These are phyloP conservation scores for Abrostola triplasia DNA, from an alignment of 2,888 invertebrate species.

Conservation along the genomic window DNA sequence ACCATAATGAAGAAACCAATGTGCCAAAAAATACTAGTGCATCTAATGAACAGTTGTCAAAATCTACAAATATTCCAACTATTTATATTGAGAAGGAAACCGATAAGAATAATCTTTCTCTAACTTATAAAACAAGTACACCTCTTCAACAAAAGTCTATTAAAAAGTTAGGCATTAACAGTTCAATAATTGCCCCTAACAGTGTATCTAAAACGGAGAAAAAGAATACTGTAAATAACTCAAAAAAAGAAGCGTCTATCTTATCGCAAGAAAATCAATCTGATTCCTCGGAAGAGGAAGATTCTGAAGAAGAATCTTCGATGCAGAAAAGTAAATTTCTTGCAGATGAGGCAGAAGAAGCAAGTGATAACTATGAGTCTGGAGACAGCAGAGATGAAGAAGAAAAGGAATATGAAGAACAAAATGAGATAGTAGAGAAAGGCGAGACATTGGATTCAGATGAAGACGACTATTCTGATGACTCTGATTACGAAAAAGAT, in stretches of 20 bases:
- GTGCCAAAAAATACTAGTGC: conserved; percentile 54
- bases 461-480: conserved; percentile 76
- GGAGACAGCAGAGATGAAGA: conserved; percentile 85
- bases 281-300: conserved; percentile 42
- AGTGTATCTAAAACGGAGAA: conserved; percentile 49
- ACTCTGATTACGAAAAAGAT: conserved; percentile 84
- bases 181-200: conserved; percentile 68
- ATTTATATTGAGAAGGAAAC: conserved; percentile 56
- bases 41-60: conserved; percentile 61
- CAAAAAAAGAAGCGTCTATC: conserved; percentile 37
- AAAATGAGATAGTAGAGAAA: conserved; percentile 83
- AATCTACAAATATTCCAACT: conserved; percentile 63
- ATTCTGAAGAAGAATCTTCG: conserved; percentile 48
- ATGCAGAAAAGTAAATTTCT: conserved; percentile 63
- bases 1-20: conserved; percentile 59
- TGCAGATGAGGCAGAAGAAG: conserved; percentile 79
- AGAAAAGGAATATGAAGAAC: conserved; percentile 80
- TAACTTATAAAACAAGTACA: conserved; percentile 77
- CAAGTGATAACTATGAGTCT: conserved; percentile 80
- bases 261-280: conserved; percentile 36
- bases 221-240: conserved; percentile 38
- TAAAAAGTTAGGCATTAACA: conserved; percentile 69
- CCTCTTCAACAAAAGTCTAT: conserved; percentile 75
- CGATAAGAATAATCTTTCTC: conserved; percentile 65
- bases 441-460: conserved; percentile 86